These are phyloP conservation scores for Crossocerus cetratus DNA, from an alignment of 2,888 invertebrate genomes.

Conservation along the genomic window DNA sequence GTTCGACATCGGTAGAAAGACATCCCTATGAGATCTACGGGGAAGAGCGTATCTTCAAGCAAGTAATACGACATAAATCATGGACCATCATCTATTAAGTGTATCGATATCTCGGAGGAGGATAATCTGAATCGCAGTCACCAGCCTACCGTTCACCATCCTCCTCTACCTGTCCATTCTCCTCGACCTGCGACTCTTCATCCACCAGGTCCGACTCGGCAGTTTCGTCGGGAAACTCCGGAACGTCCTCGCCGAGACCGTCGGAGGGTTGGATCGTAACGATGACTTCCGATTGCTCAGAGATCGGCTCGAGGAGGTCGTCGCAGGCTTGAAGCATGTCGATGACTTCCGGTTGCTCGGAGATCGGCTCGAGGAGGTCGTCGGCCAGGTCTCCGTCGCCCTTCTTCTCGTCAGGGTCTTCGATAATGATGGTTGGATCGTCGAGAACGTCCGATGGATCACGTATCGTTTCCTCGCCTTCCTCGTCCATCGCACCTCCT, in stretches of 20 bases:
- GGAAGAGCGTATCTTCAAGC: conserved; percentile 42
- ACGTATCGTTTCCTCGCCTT: conserved; percentile 21
- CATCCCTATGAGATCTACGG: not conserved
- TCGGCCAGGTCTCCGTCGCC: conserved; percentile 23
- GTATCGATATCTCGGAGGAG: conserved; percentile 13
- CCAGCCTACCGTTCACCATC: conserved; percentile 52
- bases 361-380: conserved; percentile 52
- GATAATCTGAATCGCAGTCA: conserved; percentile 43
- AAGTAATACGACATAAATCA: conserved; percentile 33
- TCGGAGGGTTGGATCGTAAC: conserved; percentile 12
- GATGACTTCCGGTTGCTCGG: conserved; percentile 53
- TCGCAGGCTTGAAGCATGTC: conserved; percentile 12
- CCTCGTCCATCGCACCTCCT: conserved; percentile 42
- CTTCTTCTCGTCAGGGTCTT: conserved; percentile 15
- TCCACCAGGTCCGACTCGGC: conserved; percentile 21
- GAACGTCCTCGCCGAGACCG: not conserved
- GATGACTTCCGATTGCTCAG: not conserved
- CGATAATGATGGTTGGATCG: not conserved
- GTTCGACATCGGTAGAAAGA: conserved; percentile 16
- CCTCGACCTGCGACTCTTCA: conserved; percentile 12
- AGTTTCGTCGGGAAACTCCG: conserved; percentile 19
- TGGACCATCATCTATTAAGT: conserved; percentile 49
- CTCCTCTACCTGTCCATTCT: conserved; percentile 11
- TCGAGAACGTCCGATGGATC: not conserved
- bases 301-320: not conserved